A percentile compares a stretch with the other conserved stretches of the same genome.
Evolutionary conservation across 2,888 invertebrate species (phyloP).

Genomic region (Punctoribates punctum): DNA sequence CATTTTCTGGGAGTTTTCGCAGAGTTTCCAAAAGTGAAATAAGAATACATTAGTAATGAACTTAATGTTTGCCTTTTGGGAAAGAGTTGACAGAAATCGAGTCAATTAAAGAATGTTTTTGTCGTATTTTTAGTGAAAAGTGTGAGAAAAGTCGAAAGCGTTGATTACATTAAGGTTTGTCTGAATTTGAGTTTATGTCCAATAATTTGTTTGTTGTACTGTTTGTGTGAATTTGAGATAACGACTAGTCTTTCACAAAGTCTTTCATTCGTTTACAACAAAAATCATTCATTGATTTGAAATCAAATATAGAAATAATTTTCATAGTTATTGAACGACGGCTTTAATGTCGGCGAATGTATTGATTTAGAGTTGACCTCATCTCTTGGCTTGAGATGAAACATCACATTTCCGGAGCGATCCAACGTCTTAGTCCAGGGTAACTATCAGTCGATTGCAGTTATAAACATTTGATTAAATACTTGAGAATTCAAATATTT

Average conservation of each 20-base stretch:
- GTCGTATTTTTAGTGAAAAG: too few relatives aligned
- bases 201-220: neutral
- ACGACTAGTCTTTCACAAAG: slow-evolving; percentile 19
- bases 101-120: neutral
- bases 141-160: too few relatives aligned
- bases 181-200: neutral
- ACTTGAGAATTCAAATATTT: slow-evolving; percentile 21
- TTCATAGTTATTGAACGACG: slow-evolving; percentile 62
- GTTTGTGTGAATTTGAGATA: slow-evolving; percentile 15
- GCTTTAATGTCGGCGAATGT: slow-evolving; percentile 37
- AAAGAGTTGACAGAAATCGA: neutral
- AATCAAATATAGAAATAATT: slow-evolving; percentile 65
- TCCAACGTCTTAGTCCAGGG: slow-evolving; percentile 45
- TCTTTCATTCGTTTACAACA: neutral
- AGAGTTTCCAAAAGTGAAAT: too few relatives aligned
- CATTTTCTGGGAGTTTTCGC: too few relatives aligned
- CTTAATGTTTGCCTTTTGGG: neutral
- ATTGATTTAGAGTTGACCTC: slow-evolving; percentile 33
- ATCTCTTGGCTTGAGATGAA: slow-evolving; percentile 39
- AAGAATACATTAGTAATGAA: too few relatives aligned
- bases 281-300: neutral
- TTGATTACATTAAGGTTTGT: too few relatives aligned
- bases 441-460: slow-evolving; percentile 36
- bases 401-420: slow-evolving; percentile 42
- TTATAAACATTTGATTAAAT: slow-evolving; percentile 6